Conservation (phyloP, 2,113 vertebrate genomes). For the Gasterosteus aculeatus region DNA sequence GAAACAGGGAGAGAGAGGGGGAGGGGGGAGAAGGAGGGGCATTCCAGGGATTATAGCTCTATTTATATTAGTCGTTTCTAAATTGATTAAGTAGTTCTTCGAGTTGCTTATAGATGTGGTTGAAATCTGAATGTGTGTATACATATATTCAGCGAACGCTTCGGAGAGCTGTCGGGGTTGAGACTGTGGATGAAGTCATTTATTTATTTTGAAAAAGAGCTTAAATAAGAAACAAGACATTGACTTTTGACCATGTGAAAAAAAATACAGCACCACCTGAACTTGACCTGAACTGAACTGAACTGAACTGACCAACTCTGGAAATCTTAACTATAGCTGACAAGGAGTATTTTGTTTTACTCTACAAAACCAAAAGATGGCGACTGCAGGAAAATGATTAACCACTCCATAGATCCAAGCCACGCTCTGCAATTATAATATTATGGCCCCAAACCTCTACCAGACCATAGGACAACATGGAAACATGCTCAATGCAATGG, state of each 20-base stretch:
- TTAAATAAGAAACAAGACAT: slow-evolving; percentile 6
- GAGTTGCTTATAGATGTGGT: background rate
- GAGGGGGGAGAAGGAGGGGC: slow-evolving; percentile 1
- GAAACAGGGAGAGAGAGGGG: background rate
- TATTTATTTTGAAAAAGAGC: background rate
- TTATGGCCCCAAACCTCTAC: too few species aligned
- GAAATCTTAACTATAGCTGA: background rate
- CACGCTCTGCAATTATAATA: too few species aligned
- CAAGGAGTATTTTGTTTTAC: background rate
- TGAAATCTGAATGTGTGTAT: slow-evolving; percentile 13
- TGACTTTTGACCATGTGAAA: slow-evolving; percentile 19
- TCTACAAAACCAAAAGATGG: background rate
- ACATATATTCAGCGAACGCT: background rate
- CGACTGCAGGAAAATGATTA: background rate
- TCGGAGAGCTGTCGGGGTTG: background rate
- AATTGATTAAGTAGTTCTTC: slow-evolving; percentile 41
- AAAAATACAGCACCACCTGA: background rate
- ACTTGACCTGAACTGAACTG: background rate
- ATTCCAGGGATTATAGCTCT: slow-evolving; percentile 32
- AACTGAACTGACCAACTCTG: background rate
- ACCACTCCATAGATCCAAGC: too few species aligned
- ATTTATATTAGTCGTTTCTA: slow-evolving; percentile 37
- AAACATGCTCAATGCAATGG: too few species aligned
- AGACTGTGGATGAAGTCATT: background rate
- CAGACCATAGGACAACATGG: too few species aligned